Evolutionary conservation across 2,797 vertebrate species (phyloP).

Genomic region (Denticeps clupeoides): DNA sequence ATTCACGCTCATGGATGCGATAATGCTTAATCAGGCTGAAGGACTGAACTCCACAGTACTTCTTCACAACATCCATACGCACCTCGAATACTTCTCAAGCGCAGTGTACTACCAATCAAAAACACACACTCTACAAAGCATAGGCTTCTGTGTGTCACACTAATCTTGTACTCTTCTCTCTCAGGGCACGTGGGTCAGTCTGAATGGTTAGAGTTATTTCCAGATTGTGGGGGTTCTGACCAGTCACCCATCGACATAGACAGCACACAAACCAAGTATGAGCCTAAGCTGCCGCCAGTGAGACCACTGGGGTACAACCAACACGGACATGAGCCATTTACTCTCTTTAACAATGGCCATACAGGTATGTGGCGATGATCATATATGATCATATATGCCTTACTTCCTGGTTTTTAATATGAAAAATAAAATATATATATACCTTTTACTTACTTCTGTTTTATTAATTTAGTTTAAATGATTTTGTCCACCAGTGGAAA

Average conservation of each 20-base stretch:
- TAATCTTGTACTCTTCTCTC: neutral
- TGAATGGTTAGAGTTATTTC: conserved; percentile 65
- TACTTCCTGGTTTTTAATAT: too few species aligned
- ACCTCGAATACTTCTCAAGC: neutral
- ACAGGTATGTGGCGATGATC: conserved; percentile 61
- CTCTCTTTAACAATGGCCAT: conserved; percentile 75
- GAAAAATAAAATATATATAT: too few species aligned
- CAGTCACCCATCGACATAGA: conserved; percentile 79
- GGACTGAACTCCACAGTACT: too few species aligned
- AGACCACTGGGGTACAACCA: conserved; percentile 60
- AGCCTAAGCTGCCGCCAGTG: conserved; percentile 55
- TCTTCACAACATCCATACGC: neutral
- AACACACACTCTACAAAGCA: neutral
- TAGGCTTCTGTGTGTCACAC: too few species aligned
- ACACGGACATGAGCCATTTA: conserved; percentile 46
- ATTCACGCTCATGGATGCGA: too few species aligned
- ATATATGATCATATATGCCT: conserved; percentile 9
- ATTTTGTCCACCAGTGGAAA: conserved; percentile 47
- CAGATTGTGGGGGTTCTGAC: conserved; percentile 62
- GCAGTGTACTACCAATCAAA: neutral
- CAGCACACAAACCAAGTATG: conserved; percentile 47
- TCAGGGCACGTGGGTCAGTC: conserved; percentile 72
- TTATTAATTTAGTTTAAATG: too few species aligned
- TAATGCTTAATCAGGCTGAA: too few species aligned
- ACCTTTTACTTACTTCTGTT: too few species aligned